Evolutionary conservation across 2,888 invertebrate genomes (phyloP).

Genomic region (Parapristionchus giblindavisi): DNA sequence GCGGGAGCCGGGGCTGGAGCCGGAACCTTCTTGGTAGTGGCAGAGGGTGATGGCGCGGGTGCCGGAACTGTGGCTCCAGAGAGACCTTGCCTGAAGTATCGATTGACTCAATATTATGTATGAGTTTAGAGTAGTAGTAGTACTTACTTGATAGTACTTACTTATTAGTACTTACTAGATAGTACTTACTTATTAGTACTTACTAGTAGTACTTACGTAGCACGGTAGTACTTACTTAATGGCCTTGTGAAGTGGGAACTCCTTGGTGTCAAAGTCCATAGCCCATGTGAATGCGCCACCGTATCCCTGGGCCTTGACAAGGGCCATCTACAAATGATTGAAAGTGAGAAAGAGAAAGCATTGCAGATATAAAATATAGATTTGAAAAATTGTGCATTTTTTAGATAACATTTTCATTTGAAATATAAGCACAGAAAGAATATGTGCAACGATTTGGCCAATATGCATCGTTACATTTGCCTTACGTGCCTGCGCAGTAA

Average conservation of each 20-base stretch:
- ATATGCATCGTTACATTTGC: too few species aligned
- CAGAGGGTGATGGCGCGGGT: constrained; percentile 2
- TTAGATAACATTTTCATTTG: too few species aligned
- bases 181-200: too few species aligned
- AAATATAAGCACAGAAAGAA: too few species aligned
- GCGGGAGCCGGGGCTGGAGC: background rate
- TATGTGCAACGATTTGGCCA: too few species aligned
- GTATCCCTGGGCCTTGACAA: background rate
- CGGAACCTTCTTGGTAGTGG: constrained; percentile 8
- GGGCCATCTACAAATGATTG: background rate
- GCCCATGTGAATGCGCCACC: constrained; percentile 18
- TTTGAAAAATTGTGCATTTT: too few species aligned
- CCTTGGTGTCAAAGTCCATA: background rate
- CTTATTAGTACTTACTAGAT: too few species aligned
- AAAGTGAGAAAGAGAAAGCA: too few species aligned
- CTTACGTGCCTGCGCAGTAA: too few species aligned
- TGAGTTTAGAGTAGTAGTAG: constrained; percentile 16
- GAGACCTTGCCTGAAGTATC: constrained; percentile 20
- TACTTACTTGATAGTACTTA: too few species aligned
- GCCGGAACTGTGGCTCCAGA: background rate
- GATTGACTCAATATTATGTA: too few species aligned
- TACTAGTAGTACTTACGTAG: background rate
- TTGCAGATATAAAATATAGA: too few species aligned
- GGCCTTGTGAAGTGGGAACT: background rate
- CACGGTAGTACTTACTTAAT: background rate